Evolutionary conservation across 1,140 invertebrate species (phyloP).

Genomic region (Sminthurinus signatus): DNA sequence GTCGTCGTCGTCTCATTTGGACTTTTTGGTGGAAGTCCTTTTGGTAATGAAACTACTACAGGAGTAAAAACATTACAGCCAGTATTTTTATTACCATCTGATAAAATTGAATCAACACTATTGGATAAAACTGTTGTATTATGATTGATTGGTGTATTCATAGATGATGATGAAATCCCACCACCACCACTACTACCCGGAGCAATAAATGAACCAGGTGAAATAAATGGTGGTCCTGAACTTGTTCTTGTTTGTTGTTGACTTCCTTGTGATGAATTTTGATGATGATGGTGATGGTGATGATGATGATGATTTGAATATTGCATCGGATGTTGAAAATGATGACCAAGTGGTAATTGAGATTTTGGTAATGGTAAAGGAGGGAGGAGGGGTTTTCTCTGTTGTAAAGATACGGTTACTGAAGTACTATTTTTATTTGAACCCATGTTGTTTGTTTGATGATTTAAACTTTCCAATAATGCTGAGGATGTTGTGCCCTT

Average conservation of each 20-base stretch:
- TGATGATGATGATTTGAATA: neutral
- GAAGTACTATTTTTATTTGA: slow-evolving; percentile 3
- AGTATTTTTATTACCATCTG: slow-evolving; percentile 15
- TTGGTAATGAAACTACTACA: slow-evolving; percentile 23
- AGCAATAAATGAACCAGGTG: slow-evolving; percentile 25
- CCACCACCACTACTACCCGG: no score
- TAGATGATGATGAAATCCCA: neutral
- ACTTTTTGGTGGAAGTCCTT: slow-evolving; percentile 36
- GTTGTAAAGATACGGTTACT: no score
- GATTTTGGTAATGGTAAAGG: slow-evolving; percentile 27
- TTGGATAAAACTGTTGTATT: slow-evolving; percentile 24
- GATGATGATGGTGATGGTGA: neutral
- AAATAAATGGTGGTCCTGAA: slow-evolving; percentile 39
- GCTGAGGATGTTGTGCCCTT: slow-evolving; percentile 74
- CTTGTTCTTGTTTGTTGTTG: slow-evolving; percentile 21
- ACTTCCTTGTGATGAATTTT: slow-evolving; percentile 1
- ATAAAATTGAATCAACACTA: slow-evolving; percentile 33
- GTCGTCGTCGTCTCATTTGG: slow-evolving; percentile 1
- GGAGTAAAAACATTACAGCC: slow-evolving; percentile 27
- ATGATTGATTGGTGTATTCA: neutral
- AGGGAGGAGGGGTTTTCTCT: slow-evolving; percentile 21
- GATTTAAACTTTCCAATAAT: slow-evolving; percentile 64
- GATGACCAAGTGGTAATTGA: slow-evolving; percentile 4
- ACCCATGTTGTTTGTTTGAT: slow-evolving; percentile 4
- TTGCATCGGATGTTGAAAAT: slow-evolving; percentile 7